Conservation (phyloP, 1,140 invertebrate genomes). For the Cheumatopsyche charites region DNA sequence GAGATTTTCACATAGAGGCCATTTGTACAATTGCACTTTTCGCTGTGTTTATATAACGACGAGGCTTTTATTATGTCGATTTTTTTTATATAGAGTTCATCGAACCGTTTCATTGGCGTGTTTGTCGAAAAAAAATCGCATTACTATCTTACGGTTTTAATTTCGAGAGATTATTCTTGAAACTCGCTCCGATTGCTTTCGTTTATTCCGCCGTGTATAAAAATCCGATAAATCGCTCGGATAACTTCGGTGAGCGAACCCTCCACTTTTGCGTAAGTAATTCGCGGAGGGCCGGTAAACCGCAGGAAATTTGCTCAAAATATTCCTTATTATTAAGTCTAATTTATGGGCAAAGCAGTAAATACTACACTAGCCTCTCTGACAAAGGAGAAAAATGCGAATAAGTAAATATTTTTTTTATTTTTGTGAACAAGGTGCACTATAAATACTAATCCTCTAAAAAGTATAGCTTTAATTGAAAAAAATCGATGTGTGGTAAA, state of each 20-base stretch:
- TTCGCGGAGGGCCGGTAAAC: conserved; percentile 9
- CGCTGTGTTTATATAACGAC: too few species aligned
- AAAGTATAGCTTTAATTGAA: too few species aligned
- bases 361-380: not conserved
- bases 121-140: too few species aligned
- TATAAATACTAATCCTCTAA: too few species aligned
- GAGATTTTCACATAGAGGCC: too few species aligned
- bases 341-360: conserved; percentile 5
- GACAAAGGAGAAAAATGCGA: not conserved
- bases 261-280: not conserved
- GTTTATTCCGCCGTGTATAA: not conserved
- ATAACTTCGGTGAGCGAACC: conserved; percentile 5
- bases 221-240: conserved; percentile 15
- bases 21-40: too few species aligned
- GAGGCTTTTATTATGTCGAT: too few species aligned
- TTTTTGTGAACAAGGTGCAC: not conserved
- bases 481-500: too few species aligned
- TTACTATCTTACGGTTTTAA: too few species aligned
- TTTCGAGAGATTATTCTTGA: too few species aligned
- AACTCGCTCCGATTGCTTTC: not conserved
- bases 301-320: conserved; percentile 13
- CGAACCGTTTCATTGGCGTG: too few species aligned
- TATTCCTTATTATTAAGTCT: conserved; percentile 15
- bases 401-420: not conserved
- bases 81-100: too few species aligned